phyloP scores from a whole-genome alignment of 1,140 invertebrate genomes.

The Achatina immaculata region DNA sequence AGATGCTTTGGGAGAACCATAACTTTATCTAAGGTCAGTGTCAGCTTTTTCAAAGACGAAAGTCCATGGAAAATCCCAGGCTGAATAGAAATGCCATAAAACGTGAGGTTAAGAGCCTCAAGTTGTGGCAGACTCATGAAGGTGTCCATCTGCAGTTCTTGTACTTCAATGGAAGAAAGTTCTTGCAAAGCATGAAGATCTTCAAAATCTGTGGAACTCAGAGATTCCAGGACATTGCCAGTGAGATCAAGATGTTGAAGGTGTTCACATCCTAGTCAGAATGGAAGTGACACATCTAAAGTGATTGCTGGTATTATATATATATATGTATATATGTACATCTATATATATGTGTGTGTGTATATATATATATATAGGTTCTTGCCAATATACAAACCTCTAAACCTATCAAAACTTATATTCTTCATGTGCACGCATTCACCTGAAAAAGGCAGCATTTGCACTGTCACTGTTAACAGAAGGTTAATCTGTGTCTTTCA shows the following conservation, averaged over 20 bases:
- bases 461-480: too few species aligned
- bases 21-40: not conserved
- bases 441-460: too few species aligned
- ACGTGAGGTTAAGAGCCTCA: not conserved
- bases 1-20: not conserved
- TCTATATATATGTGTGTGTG: too few species aligned
- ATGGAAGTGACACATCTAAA: slow-evolving; percentile 15
- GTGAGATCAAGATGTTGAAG: not conserved
- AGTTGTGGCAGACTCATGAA: not conserved
- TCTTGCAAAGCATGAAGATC: not conserved
- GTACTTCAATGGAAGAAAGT: not conserved
- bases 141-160: not conserved
- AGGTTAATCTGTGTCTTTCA: too few species aligned
- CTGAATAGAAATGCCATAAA: not conserved
- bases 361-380: too few species aligned
- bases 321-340: too few species aligned
- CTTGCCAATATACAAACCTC: too few species aligned
- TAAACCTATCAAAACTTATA: too few species aligned
- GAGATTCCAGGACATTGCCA: not conserved
- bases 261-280: slow-evolving; percentile 11
- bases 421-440: too few species aligned
- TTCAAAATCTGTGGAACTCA: not conserved
- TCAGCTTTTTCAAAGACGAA: not conserved
- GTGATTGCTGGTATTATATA: too few species aligned
- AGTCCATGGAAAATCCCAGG: not conserved